Percentiles rank a stretch among this genome's conserved stretches.
Evolutionary conservation across 2,888 invertebrate genomes (phyloP).

Genomic region (Drosophila neoperkinsi): DNA sequence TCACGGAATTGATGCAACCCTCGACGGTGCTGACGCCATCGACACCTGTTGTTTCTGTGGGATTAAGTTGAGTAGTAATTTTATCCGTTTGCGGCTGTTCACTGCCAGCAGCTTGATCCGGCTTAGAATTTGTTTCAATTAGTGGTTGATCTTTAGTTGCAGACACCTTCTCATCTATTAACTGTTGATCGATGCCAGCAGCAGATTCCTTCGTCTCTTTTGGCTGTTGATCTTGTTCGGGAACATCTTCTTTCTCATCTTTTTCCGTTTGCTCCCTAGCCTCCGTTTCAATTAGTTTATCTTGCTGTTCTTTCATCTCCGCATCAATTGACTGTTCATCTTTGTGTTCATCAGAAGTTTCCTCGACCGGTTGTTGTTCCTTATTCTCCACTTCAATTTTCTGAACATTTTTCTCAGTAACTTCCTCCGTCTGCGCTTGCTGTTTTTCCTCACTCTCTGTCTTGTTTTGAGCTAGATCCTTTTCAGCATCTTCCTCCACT

Average conservation of each 20-base stretch:
- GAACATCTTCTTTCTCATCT: not conserved
- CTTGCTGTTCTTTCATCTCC: not conserved
- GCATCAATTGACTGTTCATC: not conserved
- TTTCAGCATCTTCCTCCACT: not conserved
- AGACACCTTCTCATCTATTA: not conserved
- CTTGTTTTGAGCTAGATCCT: not conserved
- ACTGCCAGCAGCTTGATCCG: not conserved
- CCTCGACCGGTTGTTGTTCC: not conserved
- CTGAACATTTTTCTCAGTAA: not conserved
- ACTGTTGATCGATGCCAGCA: not conserved
- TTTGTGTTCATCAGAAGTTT: not conserved
- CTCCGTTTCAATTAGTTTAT: not conserved
- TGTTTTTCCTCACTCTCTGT: not conserved
- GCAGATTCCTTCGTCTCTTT: not conserved
- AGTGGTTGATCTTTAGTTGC: not conserved
- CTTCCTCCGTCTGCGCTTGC: not conserved
- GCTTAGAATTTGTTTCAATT: not conserved
- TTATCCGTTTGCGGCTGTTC: not conserved
- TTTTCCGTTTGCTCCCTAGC: not conserved
- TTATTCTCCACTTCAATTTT: not conserved
- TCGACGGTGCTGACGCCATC: constrained; percentile 2
- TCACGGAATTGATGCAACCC: not conserved
- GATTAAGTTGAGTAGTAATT: not conserved
- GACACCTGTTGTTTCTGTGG: constrained; percentile 68
- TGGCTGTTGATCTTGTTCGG: not conserved